These are phyloP conservation scores for Tricholaema leucomelas DNA, from an alignment of 2,113 vertebrate species.

Conservation along the genomic window DNA sequence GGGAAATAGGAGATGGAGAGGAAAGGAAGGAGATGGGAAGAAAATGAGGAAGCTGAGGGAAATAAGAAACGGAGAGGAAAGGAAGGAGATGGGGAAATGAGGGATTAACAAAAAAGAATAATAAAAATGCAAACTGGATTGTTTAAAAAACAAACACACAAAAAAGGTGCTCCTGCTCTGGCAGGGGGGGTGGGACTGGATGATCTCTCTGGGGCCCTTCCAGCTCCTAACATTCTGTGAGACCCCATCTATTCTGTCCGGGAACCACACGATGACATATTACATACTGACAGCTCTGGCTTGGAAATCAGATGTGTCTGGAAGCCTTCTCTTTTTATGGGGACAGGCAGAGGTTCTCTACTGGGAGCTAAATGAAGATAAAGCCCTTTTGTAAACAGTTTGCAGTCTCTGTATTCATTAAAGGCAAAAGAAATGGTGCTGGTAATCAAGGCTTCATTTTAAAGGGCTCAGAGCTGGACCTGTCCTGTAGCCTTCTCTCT, in stretches of 20 bases:
- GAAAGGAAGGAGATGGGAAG: no score
- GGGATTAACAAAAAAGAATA: no score
- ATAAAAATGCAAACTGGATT: no score
- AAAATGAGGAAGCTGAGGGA: no score
- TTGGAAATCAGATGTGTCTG: slow-evolving; percentile 14
- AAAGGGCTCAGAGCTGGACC: slow-evolving; percentile 34
- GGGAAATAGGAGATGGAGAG: no score
- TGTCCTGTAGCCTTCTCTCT: neutral
- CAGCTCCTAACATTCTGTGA: neutral
- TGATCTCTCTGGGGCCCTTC: no score
- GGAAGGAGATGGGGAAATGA: no score
- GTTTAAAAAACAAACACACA: no score
- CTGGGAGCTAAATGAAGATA: neutral
- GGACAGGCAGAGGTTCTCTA: slow-evolving; percentile 11
- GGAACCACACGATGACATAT: neutral
- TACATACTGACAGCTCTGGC: neutral
- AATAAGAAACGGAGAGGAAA: no score
- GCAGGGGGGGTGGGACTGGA: no score
- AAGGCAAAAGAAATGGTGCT: neutral
- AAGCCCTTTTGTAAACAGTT: slow-evolving; percentile 21
- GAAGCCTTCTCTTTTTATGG: neutral
- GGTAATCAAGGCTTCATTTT: slow-evolving; percentile 39
- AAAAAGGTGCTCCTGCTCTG: no score
- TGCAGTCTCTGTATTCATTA: slow-evolving; percentile 14
- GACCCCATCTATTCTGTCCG: neutral